Conservation (phyloP, 2,888 invertebrate genomes). For the Rutpela maculata region DNA sequence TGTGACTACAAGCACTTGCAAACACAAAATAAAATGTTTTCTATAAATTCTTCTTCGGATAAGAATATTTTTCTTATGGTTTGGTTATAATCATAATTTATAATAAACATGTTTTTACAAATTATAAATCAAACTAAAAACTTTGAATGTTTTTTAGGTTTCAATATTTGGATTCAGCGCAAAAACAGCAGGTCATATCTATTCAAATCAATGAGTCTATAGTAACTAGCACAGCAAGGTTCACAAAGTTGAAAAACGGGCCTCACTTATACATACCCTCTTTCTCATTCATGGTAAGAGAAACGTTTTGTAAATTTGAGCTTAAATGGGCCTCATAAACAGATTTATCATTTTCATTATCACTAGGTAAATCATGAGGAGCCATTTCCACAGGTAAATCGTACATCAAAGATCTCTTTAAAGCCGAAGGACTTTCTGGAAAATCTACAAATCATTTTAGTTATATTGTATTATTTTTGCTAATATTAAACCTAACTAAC, state of each 20-base stretch:
- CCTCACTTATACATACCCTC: conserved; percentile 64
- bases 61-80: too few species aligned
- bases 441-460: conserved; percentile 67
- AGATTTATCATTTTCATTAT: conserved; percentile 75
- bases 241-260: not conserved
- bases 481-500: conserved; percentile 50
- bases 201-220: too few species aligned
- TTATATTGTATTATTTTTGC: not conserved
- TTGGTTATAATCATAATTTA: too few species aligned
- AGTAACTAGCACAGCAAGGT: too few species aligned
- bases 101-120: too few species aligned
- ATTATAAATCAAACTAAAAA: too few species aligned
- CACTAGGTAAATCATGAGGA: conserved; percentile 69
- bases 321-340: conserved; percentile 75
- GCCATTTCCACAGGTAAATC: conserved; percentile 77
- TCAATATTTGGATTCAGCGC: not conserved
- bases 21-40: too few species aligned
- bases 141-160: too few species aligned
- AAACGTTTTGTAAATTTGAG: conserved; percentile 74
- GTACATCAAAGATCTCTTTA: conserved; percentile 75
- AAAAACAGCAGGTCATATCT: not conserved
- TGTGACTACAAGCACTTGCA: too few species aligned
- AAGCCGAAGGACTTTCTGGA: conserved; percentile 78
- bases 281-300: conserved; percentile 74
- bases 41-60: too few species aligned